Conservation (phyloP, 1,140 invertebrate genomes). For the Drosophila biarmipes region DNA sequence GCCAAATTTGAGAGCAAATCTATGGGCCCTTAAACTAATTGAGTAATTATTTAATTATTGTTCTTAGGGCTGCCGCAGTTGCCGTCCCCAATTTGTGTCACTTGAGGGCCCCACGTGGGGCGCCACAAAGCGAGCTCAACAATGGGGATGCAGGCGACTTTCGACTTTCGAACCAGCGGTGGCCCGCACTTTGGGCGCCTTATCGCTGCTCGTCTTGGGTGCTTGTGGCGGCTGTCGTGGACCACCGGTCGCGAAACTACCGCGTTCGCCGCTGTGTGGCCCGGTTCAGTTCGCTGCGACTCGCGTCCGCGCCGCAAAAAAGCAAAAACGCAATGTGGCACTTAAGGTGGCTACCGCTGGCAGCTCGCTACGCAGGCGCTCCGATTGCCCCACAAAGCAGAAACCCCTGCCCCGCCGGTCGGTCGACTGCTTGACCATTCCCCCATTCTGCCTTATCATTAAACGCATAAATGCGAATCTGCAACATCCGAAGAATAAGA, state of each 20-base stretch:
- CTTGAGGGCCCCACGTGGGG: conserved; percentile 14
- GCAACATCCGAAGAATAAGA: conserved; percentile 32
- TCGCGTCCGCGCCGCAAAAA: conserved; percentile 41
- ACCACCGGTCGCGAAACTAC: conserved; percentile 20
- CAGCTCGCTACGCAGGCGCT: conserved; percentile 63
- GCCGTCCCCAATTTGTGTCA: not conserved
- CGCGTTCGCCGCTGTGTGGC: too few relatives aligned
- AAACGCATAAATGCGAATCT: conserved; percentile 82
- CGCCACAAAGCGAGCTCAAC: not conserved
- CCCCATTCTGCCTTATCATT: conserved; percentile 75
- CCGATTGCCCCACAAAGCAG: conserved; percentile 1
- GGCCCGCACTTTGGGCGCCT: conserved; percentile 44
- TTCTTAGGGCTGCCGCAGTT: not conserved
- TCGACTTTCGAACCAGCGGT: conserved; percentile 11
- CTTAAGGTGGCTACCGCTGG: conserved; percentile 74
- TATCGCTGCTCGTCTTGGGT: conserved; percentile 42
- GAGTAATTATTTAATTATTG: not conserved
- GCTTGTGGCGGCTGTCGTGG: conserved; percentile 32
- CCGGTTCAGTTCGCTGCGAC: not conserved
- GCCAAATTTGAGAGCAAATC: too few relatives aligned
- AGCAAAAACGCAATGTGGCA: conserved; percentile 73
- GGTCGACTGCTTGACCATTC: conserved; percentile 20
- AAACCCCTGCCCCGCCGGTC: conserved; percentile 2
- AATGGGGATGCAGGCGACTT: conserved; percentile 3
- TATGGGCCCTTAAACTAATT: not conserved